These are phyloP conservation scores for Phalacrocorax brasilianus DNA, from an alignment of 2,113 vertebrate species.

Conservation along the genomic window DNA sequence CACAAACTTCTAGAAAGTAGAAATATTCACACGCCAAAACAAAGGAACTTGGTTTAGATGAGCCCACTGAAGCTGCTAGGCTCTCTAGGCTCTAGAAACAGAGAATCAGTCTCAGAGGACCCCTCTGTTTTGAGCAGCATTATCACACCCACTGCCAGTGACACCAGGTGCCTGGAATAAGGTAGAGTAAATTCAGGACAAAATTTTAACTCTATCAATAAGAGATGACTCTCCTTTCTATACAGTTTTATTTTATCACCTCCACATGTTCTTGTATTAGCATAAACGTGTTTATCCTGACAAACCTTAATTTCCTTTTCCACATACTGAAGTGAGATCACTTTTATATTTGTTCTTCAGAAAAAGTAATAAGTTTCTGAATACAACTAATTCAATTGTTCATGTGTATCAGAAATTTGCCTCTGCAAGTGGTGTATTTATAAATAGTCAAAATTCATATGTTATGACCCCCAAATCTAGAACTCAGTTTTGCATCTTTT, in stretches of 20 bases:
- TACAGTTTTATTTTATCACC: neutral
- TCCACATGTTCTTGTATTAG: neutral
- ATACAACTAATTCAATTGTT: neutral
- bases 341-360: neutral
- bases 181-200: neutral
- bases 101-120: neutral
- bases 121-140: neutral
- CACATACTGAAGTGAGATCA: neutral
- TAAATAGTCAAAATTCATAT: fast-evolving
- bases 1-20: neutral
- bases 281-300: neutral
- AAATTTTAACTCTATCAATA: neutral
- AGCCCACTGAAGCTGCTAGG: neutral
- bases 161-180: neutral
- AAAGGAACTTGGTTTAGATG: neutral
- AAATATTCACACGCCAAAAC: neutral
- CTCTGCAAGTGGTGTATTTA: neutral
- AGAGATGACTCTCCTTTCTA: neutral
- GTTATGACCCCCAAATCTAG: neutral
- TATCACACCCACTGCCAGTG: neutral
- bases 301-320: neutral
- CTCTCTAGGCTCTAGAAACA: neutral
- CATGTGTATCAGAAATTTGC: neutral
- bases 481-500: neutral
- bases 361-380: neutral